phyloP scores from a whole-genome alignment of 2,113 vertebrate genomes.

The Chionodraco myersi region DNA sequence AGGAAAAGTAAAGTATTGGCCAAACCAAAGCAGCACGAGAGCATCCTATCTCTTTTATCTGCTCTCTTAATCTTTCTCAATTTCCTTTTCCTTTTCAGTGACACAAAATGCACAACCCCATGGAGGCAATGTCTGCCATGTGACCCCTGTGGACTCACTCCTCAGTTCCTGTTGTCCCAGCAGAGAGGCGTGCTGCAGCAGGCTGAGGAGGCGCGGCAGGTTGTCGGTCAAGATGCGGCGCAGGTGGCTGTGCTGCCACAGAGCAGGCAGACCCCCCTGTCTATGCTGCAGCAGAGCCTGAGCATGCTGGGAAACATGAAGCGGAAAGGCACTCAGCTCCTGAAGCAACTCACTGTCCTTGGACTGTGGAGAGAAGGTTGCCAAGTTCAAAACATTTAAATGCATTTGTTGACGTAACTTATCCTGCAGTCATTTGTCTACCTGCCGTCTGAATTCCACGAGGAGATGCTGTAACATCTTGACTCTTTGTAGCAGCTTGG shows the following conservation, averaged over 20 bases:
- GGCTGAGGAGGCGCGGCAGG: slow-evolving; percentile 76
- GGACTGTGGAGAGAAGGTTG: slow-evolving; percentile 68
- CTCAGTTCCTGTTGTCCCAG: slow-evolving; percentile 86
- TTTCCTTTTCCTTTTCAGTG: background rate
- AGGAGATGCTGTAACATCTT: slow-evolving; percentile 75
- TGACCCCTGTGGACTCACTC: slow-evolving; percentile 78
- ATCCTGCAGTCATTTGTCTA: slow-evolving; percentile 34
- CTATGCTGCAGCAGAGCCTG: slow-evolving; percentile 66
- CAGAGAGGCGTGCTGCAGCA: slow-evolving; percentile 77
- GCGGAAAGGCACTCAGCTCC: slow-evolving; percentile 64
- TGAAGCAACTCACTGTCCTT: slow-evolving; percentile 75
- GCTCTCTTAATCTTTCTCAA: background rate
- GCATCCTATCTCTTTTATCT: background rate
- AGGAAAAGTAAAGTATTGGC: background rate
- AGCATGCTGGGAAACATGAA: slow-evolving; percentile 62
- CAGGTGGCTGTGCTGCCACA: slow-evolving; percentile 79
- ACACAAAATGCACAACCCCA: background rate
- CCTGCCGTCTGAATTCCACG: slow-evolving; percentile 79
- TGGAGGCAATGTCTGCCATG: background rate
- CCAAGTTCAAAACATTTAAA: background rate
- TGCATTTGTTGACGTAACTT: background rate
- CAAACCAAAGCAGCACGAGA: background rate
- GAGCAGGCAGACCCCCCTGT: slow-evolving; percentile 24
- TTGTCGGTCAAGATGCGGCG: slow-evolving; percentile 61
- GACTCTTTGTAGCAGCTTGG: slow-evolving; percentile 79